Evolutionary conservation across 2,888 invertebrate species (phyloP).

Genomic region (Allolobophora icterica): DNA sequence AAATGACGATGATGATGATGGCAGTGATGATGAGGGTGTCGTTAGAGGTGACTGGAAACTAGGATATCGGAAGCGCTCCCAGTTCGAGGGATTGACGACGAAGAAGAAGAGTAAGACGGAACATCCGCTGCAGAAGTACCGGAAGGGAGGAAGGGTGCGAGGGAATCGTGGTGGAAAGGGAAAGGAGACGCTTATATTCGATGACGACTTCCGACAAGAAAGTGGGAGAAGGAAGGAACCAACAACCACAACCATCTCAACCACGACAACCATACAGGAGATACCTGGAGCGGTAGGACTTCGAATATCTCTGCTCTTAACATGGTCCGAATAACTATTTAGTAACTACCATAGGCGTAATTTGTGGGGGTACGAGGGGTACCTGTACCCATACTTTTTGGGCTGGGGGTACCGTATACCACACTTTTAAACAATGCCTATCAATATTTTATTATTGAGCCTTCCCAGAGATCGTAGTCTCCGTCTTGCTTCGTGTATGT

Average conservation of each 20-base stretch:
- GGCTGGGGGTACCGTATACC: too few species aligned
- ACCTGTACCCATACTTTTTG: too few species aligned
- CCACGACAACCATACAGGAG: conserved; percentile 5
- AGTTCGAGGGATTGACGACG: conserved; percentile 3
- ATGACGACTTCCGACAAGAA: conserved; percentile 14
- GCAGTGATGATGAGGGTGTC: neutral
- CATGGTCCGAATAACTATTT: neutral
- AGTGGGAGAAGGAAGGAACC: conserved; percentile 28
- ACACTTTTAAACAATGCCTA: too few species aligned
- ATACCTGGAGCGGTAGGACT: neutral
- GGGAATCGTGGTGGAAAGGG: conserved; percentile 32
- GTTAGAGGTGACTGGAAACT: neutral
- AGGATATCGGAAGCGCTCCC: neutral
- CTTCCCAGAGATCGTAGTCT: too few species aligned
- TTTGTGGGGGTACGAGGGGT: too few species aligned
- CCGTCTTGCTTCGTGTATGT: too few species aligned
- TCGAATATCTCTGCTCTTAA: neutral
- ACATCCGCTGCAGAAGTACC: conserved; percentile 39
- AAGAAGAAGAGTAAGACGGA: conserved; percentile 32
- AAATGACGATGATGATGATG: conserved; percentile 22
- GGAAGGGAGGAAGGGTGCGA: conserved; percentile 37
- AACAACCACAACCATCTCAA: conserved; percentile 13
- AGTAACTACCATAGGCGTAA: too few species aligned
- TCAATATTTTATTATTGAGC: too few species aligned
- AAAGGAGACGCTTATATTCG: conserved; percentile 28